Conservation (phyloP, 1,140 invertebrate genomes). For the Drosophila funebris region DNA sequence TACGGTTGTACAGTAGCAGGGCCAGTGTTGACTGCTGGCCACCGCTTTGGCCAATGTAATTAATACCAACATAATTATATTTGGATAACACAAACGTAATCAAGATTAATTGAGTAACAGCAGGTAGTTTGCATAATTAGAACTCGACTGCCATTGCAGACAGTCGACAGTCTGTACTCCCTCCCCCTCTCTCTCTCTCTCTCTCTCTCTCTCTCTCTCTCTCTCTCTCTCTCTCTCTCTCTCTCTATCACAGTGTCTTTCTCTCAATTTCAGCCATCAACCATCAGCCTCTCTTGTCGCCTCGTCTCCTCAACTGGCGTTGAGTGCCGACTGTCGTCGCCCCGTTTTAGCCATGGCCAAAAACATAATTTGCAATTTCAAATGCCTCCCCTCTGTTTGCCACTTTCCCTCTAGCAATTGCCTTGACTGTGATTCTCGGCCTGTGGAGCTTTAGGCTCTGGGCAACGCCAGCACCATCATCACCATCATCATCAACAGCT, state of each 20-base stretch:
- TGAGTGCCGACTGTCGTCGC: conserved; percentile 12
- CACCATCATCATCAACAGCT: conserved; percentile 1
- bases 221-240: background rate
- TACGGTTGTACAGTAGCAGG: background rate
- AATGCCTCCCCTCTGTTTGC: conserved; percentile 64
- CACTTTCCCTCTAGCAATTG: background rate
- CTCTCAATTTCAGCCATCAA: background rate
- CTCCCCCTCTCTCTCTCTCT: background rate
- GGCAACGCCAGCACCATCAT: conserved; percentile 7
- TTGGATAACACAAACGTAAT: conserved; percentile 82
- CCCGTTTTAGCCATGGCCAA: conserved; percentile 34
- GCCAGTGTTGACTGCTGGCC: conserved; percentile 7
- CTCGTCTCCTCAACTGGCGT: background rate
- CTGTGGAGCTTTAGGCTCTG: background rate
- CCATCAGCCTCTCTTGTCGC: background rate
- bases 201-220: background rate
- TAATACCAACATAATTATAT: conserved; percentile 82
- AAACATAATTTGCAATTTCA: conserved; percentile 84
- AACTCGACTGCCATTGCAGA: conserved; percentile 39
- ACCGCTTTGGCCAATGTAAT: conserved; percentile 64
- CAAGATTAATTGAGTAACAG: conserved; percentile 82
- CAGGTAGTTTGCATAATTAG: conserved; percentile 82
- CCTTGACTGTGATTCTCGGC: background rate
- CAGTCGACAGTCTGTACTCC: background rate
- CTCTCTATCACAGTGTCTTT: too few relatives aligned